phyloP scores from a whole-genome alignment of 2,113 vertebrate genomes.

The Rhea pennata region DNA sequence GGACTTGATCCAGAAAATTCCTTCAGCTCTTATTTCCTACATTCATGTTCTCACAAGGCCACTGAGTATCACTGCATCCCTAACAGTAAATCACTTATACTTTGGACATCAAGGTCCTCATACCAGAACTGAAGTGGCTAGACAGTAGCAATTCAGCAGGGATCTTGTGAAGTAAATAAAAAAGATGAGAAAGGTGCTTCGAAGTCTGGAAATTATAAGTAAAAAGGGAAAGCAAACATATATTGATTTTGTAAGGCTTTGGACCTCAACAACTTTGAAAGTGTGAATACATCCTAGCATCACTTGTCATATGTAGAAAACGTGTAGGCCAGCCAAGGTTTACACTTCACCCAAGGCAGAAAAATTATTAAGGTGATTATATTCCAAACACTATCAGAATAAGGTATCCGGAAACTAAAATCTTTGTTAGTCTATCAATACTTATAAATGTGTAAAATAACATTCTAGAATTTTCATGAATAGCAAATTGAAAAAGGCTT shows the following conservation, averaged over 20 bases:
- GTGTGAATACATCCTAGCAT: slow-evolving; percentile 58
- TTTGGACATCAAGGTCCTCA: background rate
- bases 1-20: background rate
- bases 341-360: slow-evolving; percentile 54
- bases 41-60: no score
- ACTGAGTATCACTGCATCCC: no score
- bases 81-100: background rate
- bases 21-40: background rate
- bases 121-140: background rate
- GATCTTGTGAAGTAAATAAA: background rate
- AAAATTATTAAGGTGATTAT: slow-evolving; percentile 63
- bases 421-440: slow-evolving; percentile 65
- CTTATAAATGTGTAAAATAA: slow-evolving; percentile 41
- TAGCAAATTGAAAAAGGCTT: background rate
- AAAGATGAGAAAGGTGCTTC: background rate
- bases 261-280: slow-evolving; percentile 24
- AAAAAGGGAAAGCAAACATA: background rate
- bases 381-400: slow-evolving; percentile 59
- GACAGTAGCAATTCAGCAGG: background rate
- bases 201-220: slow-evolving; percentile 11
- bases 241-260: background rate
- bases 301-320: slow-evolving; percentile 54
- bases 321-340: slow-evolving; percentile 25
- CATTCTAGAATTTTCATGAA: slow-evolving; percentile 33
- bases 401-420: slow-evolving; percentile 66